Evolutionary conservation across 2,888 invertebrate genomes (phyloP).

Genomic region (Platynereis dumerilii): DNA sequence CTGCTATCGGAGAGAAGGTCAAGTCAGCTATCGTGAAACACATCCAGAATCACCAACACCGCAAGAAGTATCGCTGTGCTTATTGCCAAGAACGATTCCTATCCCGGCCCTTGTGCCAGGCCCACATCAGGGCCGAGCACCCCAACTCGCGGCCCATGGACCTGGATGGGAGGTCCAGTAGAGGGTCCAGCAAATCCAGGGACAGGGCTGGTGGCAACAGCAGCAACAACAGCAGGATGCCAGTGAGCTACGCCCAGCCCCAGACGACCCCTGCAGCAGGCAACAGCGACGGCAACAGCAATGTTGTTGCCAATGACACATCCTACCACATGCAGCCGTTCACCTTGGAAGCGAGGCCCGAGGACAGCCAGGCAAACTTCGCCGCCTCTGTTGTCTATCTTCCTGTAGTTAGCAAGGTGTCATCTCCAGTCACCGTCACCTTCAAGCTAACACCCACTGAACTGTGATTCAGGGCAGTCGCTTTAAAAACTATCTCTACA

Average conservation of each 20-base stretch:
- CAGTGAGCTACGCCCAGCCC: conserved; percentile 33
- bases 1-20: conserved; percentile 26
- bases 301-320: conserved; percentile 41
- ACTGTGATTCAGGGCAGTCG: conserved; percentile 30
- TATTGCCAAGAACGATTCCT: conserved; percentile 53
- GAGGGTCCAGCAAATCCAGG: conserved; percentile 1
- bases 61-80: conserved; percentile 53
- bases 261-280: background rate
- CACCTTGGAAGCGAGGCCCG: conserved; percentile 49
- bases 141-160: conserved; percentile 24
- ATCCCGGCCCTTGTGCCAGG: conserved; percentile 49
- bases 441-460: conserved; percentile 90
- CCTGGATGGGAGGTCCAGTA: conserved; percentile 14
- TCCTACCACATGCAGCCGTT: conserved; percentile 90
- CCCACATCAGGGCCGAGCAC: conserved; percentile 52
- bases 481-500: background rate
- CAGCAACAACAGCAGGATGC: conserved; percentile 31
- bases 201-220: conserved; percentile 41
- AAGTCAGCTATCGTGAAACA: conserved; percentile 38
- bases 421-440: conserved; percentile 85
- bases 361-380: conserved; percentile 68
- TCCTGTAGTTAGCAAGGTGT: conserved; percentile 87
- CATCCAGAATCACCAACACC: conserved; percentile 58
- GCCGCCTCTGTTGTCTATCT: conserved; percentile 92
- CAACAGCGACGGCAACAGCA: conserved; percentile 5